Evolutionary conservation across 2,888 invertebrate species (phyloP).

Genomic region (Stenchaetothrips biformis): DNA sequence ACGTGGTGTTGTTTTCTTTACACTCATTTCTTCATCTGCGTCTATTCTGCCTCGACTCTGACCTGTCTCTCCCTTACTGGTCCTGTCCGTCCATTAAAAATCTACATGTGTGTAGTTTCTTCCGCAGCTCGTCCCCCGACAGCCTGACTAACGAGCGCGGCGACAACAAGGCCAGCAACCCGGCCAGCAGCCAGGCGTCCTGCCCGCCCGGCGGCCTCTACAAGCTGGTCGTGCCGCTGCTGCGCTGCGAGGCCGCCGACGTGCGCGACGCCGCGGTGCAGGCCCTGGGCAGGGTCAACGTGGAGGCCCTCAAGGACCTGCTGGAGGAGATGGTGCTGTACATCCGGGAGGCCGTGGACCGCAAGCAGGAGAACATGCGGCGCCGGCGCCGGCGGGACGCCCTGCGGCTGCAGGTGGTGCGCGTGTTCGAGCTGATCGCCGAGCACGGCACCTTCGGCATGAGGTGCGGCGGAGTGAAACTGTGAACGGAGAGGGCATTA

Average conservation of each 20-base stretch:
- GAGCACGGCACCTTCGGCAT: conserved; percentile 84
- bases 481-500: neutral
- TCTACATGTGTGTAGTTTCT: conserved; percentile 7
- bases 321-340: conserved; percentile 91
- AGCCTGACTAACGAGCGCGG: conserved; percentile 75
- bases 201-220: conserved; percentile 71
- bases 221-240: conserved; percentile 85
- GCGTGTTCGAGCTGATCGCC: conserved; percentile 86
- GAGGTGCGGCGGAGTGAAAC: conserved; percentile 48
- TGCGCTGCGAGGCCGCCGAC: conserved; percentile 89
- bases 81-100: conserved; percentile 5
- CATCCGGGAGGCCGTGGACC: conserved; percentile 91
- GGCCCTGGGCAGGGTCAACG: conserved; percentile 92
- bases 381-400: conserved; percentile 86
- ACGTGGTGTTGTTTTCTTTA: no score
- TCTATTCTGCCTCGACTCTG: no score
- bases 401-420: conserved; percentile 82
- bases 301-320: conserved; percentile 88
- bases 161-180: conserved; percentile 61
- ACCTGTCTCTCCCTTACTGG: neutral
- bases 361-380: conserved; percentile 95
- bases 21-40: no score
- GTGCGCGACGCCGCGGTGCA: conserved; percentile 90
- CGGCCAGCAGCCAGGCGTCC: conserved; percentile 56
- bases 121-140: conserved; percentile 70